Base-by-base conservation (phyloP, 2,888 invertebrate genomes). In the Diaperis boleti region DNA sequence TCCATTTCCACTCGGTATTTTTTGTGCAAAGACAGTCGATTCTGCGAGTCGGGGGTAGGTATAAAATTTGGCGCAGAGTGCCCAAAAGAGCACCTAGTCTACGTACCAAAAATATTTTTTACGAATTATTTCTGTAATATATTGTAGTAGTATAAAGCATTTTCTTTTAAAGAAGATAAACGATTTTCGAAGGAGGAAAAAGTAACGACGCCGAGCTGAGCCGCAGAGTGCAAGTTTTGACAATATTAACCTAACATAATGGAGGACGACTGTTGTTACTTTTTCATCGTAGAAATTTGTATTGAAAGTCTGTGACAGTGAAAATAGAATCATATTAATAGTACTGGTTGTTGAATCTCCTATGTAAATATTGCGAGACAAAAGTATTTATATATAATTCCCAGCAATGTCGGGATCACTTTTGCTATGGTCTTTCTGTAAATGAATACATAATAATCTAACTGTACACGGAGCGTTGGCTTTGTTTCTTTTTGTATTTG, bases 341-440 rank as follows among this genome's bases (percentile, higher is more conserved):
- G 70, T 70, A 75, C 74, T 76, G 68, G 65, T 71, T 71, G 75
- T 77, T 76, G 69, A 76, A 74, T 70, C 73, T 74, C 70, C 69
- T 77, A 72, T 76, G 76, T 77, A 75, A 71, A 78, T 76, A 78
- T 74, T 72, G 72, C 72, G 65, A 70, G 69, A 76, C 72, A 75
- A 73, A 74, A 76, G 67, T 75, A 78, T 75, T 74, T 77, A 77
- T 76, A 72, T 72, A 72, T 72, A 72, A 74, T 75, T 71, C 71
- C 71, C 72, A 74, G 75, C 72, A 74, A 76, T 78, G 76, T 75
- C 77, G 77, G 78, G 77, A 78, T 75, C 77, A 78, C 74, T 79
- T 78, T 78, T 78, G 77, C 78, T 79, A 78, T 74, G 66, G 62
- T 64, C 66, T 66, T 66, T 66, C 67, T 69, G 67, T 68, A 69